Conservation (phyloP, 2,797 vertebrate species). For the Chelmon rostratus region DNA sequence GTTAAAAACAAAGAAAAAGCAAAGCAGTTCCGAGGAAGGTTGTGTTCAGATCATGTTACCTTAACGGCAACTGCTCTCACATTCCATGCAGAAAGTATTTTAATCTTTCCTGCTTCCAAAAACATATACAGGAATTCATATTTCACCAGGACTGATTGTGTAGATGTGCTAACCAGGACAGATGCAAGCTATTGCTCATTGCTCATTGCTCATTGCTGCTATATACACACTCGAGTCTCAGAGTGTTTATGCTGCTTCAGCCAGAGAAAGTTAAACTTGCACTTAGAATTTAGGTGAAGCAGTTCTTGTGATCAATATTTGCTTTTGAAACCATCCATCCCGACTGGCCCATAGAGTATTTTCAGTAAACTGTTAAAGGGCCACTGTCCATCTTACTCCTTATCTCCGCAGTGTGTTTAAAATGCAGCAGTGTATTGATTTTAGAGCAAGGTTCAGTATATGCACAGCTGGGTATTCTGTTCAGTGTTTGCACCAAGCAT, state of each 20-base stretch:
- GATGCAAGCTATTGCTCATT: not conserved
- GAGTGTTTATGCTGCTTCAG: not conserved
- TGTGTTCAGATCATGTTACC: not conserved
- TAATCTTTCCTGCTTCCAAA: constrained; percentile 9
- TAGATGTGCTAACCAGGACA: not conserved
- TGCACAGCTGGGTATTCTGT: constrained; percentile 48
- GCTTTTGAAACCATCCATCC: not conserved
- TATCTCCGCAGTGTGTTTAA: constrained; percentile 31
- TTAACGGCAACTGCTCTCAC: not conserved
- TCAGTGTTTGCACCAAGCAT: constrained; percentile 54
- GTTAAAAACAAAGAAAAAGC: not conserved
- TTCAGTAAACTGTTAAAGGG: not conserved
- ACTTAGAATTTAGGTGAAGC: not conserved
- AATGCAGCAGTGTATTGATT: constrained; percentile 37
- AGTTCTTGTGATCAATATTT: not conserved
- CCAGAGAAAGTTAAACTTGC: not conserved
- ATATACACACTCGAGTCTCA: not conserved
- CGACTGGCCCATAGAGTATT: not conserved
- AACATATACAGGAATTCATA: not conserved
- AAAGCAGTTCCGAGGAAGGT: not conserved
- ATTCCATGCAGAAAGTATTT: not conserved
- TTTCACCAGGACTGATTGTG: not conserved
- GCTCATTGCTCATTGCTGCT: too few relatives aligned
- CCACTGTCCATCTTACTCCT: not conserved
- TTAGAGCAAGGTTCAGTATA: constrained; percentile 18